Percentiles rank a stretch among this genome's conserved stretches.
These are phyloP conservation scores for Phalacrocorax brasilianus DNA, from an alignment of 2,113 vertebrate species.

Conservation along the genomic window DNA sequence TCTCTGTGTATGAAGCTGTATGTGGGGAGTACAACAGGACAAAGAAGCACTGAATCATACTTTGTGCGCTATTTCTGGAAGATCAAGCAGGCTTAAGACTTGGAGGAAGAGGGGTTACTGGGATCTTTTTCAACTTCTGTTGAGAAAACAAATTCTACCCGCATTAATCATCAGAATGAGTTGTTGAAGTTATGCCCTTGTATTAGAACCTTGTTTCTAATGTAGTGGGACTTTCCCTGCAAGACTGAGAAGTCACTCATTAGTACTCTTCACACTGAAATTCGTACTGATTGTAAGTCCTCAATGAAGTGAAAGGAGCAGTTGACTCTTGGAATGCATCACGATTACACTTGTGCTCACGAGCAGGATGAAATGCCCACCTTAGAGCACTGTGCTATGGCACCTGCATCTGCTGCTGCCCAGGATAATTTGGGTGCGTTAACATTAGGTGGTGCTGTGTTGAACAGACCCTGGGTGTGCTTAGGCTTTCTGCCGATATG, in stretches of 20 bases:
- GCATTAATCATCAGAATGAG: neutral
- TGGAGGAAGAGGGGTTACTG: neutral
- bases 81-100: neutral
- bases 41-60: neutral
- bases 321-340: neutral
- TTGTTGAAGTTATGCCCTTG: neutral
- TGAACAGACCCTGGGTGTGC: neutral
- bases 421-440: neutral
- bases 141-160: slow-evolving; percentile 19
- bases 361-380: neutral
- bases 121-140: slow-evolving; percentile 10
- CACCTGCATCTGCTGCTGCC: neutral
- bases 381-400: rapidly evolving
- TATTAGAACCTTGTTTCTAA: neutral
- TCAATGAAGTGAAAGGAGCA: neutral
- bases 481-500: neutral
- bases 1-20: neutral
- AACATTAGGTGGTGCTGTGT: neutral
- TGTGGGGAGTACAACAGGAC: neutral
- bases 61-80: slow-evolving; percentile 5
- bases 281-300: neutral
- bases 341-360: neutral
- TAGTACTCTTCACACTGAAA: neutral
- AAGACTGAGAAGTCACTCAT: neutral
- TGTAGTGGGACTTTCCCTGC: neutral